A percentile compares a stretch with the other conserved stretches of the same genome.
phyloP scores from a whole-genome alignment of 53 echinoderm and acorn worm species.

The Apostichopus leukothele region DNA sequence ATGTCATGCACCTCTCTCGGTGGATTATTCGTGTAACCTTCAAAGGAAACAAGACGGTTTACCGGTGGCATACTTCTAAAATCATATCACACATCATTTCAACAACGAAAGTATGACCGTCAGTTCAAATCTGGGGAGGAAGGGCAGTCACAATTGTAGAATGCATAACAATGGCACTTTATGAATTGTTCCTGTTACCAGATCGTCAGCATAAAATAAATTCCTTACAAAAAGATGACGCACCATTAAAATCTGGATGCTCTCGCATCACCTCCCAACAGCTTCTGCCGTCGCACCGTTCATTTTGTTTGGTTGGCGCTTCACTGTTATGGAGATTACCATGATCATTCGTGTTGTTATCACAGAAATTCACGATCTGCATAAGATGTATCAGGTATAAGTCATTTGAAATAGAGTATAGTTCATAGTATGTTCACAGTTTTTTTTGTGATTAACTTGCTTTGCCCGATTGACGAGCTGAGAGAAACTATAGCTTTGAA shows the following conservation, averaged over 20 bases:
- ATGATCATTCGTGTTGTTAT: neutral
- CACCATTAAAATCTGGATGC: constrained; percentile 20
- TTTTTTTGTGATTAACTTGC: neutral
- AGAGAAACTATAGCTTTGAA: neutral
- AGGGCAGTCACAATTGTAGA: neutral
- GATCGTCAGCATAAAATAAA: neutral
- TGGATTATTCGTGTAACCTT: neutral
- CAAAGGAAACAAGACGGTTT: neutral
- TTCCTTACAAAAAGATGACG: neutral
- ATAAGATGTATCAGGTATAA: neutral
- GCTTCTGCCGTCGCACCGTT: constrained; percentile 13
- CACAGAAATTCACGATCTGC: constrained; percentile 21
- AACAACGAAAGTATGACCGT: neutral
- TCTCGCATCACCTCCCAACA: constrained; percentile 29
- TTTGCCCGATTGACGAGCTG: neutral
- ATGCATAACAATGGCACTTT: neutral
- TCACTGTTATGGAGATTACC: constrained; percentile 23
- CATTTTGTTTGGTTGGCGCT: constrained; percentile 25
- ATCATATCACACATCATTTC: neutral
- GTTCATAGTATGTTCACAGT: neutral
- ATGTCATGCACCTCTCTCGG: constrained; percentile 14
- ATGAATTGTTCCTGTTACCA: neutral
- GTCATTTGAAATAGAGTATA: neutral
- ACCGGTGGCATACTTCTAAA: neutral
- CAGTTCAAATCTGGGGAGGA: neutral